A percentile compares a stretch with the other conserved stretches of the same genome.
Evolutionary conservation across 2,797 vertebrate genomes (phyloP).

Genomic region (Orientallactaga sibirica): DNA sequence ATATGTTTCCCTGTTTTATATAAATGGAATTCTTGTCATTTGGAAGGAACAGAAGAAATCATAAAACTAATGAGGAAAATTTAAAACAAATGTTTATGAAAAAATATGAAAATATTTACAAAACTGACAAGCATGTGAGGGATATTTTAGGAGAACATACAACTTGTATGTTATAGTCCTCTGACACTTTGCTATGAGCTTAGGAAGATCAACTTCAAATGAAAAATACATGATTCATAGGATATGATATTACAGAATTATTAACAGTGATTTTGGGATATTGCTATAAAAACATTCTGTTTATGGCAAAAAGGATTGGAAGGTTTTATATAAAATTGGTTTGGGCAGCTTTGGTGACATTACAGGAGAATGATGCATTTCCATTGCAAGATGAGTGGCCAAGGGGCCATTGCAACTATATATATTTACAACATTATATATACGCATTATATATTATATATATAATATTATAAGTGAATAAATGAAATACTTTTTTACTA

Average conservation of each 20-base stretch:
- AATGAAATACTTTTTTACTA: constrained; percentile 13
- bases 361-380: not conserved
- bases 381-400: not conserved
- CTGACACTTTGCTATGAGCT: constrained; percentile 11
- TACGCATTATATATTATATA: too few relatives aligned
- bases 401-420: not conserved
- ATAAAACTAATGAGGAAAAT: not conserved
- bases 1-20: not conserved
- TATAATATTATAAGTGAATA: not conserved
- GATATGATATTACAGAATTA: not conserved
- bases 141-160: too few relatives aligned
- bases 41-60: not conserved
- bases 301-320: constrained; percentile 19
- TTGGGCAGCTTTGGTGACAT: not conserved
- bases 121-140: not conserved
- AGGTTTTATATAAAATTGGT: constrained; percentile 1
- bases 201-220: constrained; percentile 18
- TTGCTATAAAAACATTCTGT: not conserved
- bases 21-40: not conserved
- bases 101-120: not conserved
- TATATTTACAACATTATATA: not conserved
- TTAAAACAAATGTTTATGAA: not conserved
- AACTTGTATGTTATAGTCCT: not conserved
- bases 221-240: not conserved
- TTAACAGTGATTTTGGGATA: not conserved